phyloP scores from a whole-genome alignment of 53 echinoderm and acorn worm genomes.

The Zoroaster sp. region DNA sequence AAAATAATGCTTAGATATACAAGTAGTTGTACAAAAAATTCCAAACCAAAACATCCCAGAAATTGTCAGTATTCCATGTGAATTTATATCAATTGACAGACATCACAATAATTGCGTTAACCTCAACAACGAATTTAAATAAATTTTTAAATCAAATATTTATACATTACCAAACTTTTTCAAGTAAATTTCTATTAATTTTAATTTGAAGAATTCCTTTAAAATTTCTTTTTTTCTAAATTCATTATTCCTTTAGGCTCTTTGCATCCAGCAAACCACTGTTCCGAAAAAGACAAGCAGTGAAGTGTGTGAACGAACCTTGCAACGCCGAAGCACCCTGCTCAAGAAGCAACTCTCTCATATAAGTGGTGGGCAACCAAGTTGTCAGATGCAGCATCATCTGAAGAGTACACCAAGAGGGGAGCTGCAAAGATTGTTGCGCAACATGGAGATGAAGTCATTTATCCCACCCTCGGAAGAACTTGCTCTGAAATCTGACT shows the following conservation, averaged over 20 bases:
- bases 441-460: not conserved
- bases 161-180: not conserved
- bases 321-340: not conserved
- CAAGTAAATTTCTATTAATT: too few species aligned
- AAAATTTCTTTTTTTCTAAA: too few species aligned
- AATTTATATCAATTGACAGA: too few species aligned
- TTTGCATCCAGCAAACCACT: not conserved
- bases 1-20: not conserved
- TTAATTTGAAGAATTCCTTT: too few species aligned
- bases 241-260: not conserved
- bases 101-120: too few species aligned
- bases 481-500: conserved; percentile 19
- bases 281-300: not conserved
- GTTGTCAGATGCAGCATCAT: not conserved
- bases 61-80: too few species aligned
- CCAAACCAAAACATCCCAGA: too few species aligned
- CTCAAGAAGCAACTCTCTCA: not conserved
- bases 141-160: too few species aligned
- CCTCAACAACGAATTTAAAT: too few species aligned
- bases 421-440: not conserved
- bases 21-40: too few species aligned
- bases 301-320: not conserved
- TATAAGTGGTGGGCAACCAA: not conserved
- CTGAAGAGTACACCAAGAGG: not conserved
- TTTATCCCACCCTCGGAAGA: conserved; percentile 11